Conservation (phyloP, 2,113 vertebrate genomes). For the Melanotaenia duboulayi region DNA sequence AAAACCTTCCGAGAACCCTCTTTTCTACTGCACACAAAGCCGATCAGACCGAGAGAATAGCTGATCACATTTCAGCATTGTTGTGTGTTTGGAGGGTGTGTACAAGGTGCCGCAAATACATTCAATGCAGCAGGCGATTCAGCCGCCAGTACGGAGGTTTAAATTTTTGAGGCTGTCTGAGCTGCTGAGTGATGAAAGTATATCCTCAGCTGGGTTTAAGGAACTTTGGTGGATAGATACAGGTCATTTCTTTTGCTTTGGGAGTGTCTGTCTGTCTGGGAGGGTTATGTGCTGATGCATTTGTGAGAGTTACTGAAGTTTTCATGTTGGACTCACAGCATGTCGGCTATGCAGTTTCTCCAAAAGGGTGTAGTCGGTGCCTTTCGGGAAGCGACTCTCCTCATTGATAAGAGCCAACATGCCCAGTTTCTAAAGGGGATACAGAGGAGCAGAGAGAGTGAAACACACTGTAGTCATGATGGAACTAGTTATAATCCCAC, state of each 20-base stretch:
- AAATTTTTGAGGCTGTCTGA: constrained; percentile 40
- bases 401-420: constrained; percentile 93
- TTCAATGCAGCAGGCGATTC: constrained; percentile 39
- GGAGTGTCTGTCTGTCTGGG: not conserved
- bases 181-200: constrained; percentile 20
- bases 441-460: constrained; percentile 52
- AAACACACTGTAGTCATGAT: constrained; percentile 56
- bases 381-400: constrained; percentile 95
- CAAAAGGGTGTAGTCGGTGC: constrained; percentile 92
- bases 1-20: constrained; percentile 39
- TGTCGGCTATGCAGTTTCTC: constrained; percentile 94
- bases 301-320: constrained; percentile 15
- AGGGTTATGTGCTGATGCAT: constrained; percentile 6
- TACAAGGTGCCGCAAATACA: constrained; percentile 19
- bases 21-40: constrained; percentile 64
- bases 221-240: constrained; percentile 11
- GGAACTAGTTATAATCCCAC: constrained; percentile 64
- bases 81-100: constrained; percentile 45
- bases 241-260: constrained; percentile 32
- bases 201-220: constrained; percentile 29
- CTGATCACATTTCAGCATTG: constrained; percentile 77
- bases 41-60: constrained; percentile 45
- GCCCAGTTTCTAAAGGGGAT: constrained; percentile 88
- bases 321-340: constrained; percentile 82
- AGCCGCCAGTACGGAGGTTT: constrained; percentile 26